These are phyloP conservation scores for Notarius quadriscutis DNA, from an alignment of 2,113 vertebrate genomes.

Conservation along the genomic window DNA sequence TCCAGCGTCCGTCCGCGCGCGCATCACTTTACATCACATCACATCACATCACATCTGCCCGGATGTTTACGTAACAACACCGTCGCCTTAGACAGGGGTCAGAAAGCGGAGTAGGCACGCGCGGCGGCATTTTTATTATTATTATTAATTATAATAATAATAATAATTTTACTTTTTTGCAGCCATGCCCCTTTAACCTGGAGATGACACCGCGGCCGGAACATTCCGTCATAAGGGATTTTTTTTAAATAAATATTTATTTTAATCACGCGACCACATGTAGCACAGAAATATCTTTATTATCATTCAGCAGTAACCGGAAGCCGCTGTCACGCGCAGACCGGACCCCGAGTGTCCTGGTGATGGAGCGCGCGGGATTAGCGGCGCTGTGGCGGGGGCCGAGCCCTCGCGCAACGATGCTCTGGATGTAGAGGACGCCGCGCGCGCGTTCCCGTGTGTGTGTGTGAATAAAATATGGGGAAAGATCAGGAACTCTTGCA, in stretches of 20 bases:
- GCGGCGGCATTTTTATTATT: not conserved
- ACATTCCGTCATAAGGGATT: not conserved
- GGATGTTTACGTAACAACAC: constrained; percentile 68
- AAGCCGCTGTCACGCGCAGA: not conserved
- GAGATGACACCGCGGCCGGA: not conserved
- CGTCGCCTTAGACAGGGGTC: constrained; percentile 48
- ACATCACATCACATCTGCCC: constrained; percentile 45
- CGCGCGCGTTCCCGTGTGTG: constrained; percentile 58
- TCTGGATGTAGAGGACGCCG: constrained; percentile 52
- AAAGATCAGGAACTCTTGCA: constrained; percentile 97
- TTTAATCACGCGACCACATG: not conserved
- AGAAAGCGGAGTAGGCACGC: not conserved
- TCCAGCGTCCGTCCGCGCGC: constrained; percentile 55
- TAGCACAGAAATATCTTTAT: not conserved
- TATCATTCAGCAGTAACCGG: not conserved
- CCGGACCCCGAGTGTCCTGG: not conserved
- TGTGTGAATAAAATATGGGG: constrained; percentile 81
- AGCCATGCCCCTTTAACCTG: constrained; percentile 36
- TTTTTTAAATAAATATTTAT: not conserved
- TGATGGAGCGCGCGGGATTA: constrained; percentile 40
- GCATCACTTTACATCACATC: constrained; percentile 14
- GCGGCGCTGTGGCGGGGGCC: constrained; percentile 28
- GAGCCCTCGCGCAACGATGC: constrained; percentile 34
- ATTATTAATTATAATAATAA: not conserved
- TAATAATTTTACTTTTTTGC: not conserved